Percentiles rank a stretch among this genome's conserved stretches.
phyloP scores from a whole-genome alignment of 2,888 invertebrate species.

The Caenorhabditis sp. region DNA sequence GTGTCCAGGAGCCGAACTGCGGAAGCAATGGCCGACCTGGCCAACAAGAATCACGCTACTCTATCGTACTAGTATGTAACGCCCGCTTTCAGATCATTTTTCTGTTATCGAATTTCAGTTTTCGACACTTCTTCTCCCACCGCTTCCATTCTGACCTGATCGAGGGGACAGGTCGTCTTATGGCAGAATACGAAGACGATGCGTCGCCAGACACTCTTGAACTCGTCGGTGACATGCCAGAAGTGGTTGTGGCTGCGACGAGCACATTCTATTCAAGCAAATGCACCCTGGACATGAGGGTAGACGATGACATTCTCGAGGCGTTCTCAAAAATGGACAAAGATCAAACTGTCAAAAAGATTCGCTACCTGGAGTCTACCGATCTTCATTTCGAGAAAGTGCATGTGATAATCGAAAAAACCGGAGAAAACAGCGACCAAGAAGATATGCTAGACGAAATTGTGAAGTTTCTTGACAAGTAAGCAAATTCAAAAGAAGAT shows the following conservation, averaged over 20 bases:
- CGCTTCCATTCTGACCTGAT: constrained; percentile 72
- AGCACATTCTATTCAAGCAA: constrained; percentile 22
- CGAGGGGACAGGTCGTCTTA: constrained; percentile 47
- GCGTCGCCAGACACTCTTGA: not conserved
- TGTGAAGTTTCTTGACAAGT: constrained; percentile 3
- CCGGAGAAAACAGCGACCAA: not conserved
- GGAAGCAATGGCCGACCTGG: constrained; percentile 45
- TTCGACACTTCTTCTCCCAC: constrained; percentile 76
- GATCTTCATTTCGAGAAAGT: constrained; percentile 73
- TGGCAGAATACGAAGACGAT: constrained; percentile 40
- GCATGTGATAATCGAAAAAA: constrained; percentile 14
- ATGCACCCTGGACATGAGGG: constrained; percentile 50
- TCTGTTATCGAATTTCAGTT: constrained; percentile 65
- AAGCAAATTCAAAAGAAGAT: no score
- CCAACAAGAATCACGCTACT: constrained; percentile 65
- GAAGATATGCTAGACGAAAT: not conserved
- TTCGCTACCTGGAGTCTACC: constrained; percentile 72
- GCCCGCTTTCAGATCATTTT: not conserved
- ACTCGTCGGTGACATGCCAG: constrained; percentile 37
- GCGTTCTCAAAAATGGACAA: constrained; percentile 51
- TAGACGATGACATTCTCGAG: constrained; percentile 59
- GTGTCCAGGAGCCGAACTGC: constrained; percentile 62
- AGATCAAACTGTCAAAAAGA: constrained; percentile 69
- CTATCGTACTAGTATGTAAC: constrained; percentile 69
- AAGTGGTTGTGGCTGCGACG: constrained; percentile 46